These are phyloP conservation scores for Agrochola litura DNA, from an alignment of 2,888 invertebrate genomes.

Conservation along the genomic window DNA sequence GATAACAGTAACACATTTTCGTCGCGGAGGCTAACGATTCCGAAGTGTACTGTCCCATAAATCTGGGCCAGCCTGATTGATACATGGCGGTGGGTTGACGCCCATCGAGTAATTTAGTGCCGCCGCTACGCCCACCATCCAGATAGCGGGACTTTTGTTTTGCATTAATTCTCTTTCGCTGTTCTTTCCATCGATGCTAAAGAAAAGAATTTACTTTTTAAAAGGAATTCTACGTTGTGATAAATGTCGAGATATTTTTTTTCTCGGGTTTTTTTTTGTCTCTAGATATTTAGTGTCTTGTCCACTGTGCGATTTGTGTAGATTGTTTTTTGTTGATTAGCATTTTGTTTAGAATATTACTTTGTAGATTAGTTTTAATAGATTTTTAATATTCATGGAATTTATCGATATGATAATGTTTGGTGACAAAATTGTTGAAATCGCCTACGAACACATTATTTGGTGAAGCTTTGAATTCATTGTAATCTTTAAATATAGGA, in stretches of 20 bases:
- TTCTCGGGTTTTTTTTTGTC: constrained; percentile 52
- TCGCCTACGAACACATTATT: not conserved
- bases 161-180: constrained; percentile 89
- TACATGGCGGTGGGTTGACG: constrained; percentile 91
- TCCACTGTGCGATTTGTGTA: constrained; percentile 63
- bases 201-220: constrained; percentile 71
- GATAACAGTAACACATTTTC: constrained; percentile 89
- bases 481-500: not conserved
- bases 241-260: constrained; percentile 68
- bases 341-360: constrained; percentile 17
- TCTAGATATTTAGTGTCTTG: constrained; percentile 50
- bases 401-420: constrained; percentile 19
- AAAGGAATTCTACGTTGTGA: constrained; percentile 68
- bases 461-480: constrained; percentile 24
- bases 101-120: constrained; percentile 92
- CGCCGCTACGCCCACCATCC: constrained; percentile 91
- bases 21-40: constrained; percentile 89
- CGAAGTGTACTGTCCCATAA: constrained; percentile 90
- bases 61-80: constrained; percentile 88
- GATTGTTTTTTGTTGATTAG: constrained; percentile 55
- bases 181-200: constrained; percentile 73
- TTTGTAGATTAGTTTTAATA: constrained; percentile 31
- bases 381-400: constrained; percentile 36
- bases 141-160: constrained; percentile 89
- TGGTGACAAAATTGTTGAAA: not conserved